Conservation (phyloP, 2,113 vertebrate genomes). For the Oreotrochilus melanogaster region DNA sequence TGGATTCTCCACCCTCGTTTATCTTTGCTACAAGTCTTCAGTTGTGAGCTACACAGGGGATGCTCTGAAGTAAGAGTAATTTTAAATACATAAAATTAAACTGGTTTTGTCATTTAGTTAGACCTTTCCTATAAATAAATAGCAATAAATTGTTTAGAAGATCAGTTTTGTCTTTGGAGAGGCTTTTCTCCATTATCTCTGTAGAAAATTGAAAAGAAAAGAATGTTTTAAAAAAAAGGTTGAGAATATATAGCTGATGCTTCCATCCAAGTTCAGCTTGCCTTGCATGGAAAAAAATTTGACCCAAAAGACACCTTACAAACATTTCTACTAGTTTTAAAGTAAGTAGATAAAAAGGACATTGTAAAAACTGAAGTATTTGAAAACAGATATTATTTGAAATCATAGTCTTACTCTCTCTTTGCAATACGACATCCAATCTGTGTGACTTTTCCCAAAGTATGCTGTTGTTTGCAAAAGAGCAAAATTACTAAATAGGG, state of each 20-base stretch:
- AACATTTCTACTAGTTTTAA: neutral
- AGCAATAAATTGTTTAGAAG: neutral
- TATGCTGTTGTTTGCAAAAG: conserved; percentile 26
- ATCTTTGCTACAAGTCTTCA: neutral
- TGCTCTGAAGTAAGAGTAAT: neutral
- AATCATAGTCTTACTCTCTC: neutral
- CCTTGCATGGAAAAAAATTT: neutral
- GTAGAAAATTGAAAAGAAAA: neutral
- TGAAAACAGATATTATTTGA: neutral
- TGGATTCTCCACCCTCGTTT: neutral
- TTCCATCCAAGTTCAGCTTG: neutral
- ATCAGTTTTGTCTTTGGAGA: neutral
- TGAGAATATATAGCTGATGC: neutral
- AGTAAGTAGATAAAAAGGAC: neutral
- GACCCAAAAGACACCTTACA: neutral
- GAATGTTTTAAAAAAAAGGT: neutral
- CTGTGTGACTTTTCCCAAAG: neutral
- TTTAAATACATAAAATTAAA: neutral
- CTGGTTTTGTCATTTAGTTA: neutral
- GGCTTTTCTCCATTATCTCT: neutral
- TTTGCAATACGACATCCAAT: neutral
- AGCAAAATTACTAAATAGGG: conserved; percentile 18
- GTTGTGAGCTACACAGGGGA: neutral
- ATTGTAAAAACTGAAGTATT: neutral
- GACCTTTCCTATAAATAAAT: neutral